Conservation (phyloP, 1,140 invertebrate genomes). For the Charaxes varanes region DNA sequence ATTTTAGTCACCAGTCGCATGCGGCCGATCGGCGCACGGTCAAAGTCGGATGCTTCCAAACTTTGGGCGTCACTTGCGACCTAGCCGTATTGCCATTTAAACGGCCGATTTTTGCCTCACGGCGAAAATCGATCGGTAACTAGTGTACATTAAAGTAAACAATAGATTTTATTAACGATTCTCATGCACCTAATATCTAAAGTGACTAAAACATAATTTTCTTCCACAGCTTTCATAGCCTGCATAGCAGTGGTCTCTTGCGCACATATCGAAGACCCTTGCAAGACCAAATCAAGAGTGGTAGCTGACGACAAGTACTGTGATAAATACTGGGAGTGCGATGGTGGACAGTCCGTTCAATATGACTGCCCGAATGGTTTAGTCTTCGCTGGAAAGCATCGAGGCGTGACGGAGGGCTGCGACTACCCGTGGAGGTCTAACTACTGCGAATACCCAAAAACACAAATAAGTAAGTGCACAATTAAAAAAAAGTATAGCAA, state of each 20-base stretch:
- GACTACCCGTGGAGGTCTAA: slow-evolving; percentile 92
- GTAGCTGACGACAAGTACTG: slow-evolving; percentile 87
- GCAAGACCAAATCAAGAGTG: slow-evolving; percentile 83
- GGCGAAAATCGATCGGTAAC: too few species aligned
- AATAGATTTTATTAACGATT: too few species aligned
- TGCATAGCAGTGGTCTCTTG: slow-evolving; percentile 33
- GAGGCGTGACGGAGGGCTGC: slow-evolving; percentile 90
- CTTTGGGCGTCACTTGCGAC: too few species aligned
- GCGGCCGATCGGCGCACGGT: too few species aligned
- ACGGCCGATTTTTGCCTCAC: too few species aligned
- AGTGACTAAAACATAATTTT: slow-evolving; percentile 7
- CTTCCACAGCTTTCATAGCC: slow-evolving; percentile 36
- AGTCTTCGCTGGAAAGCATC: slow-evolving; percentile 90
- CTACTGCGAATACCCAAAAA: slow-evolving; percentile 82
- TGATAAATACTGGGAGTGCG: slow-evolving; percentile 91
- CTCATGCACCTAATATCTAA: neutral
- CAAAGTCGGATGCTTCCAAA: too few species aligned
- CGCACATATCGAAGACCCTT: slow-evolving; percentile 79
- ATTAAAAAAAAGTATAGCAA: too few species aligned
- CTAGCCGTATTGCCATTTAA: too few species aligned
- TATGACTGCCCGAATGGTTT: slow-evolving; percentile 94
- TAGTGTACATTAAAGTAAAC: too few species aligned
- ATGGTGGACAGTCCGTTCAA: slow-evolving; percentile 82
- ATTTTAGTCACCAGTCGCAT: too few species aligned
- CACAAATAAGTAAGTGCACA: slow-evolving; percentile 62